Evolutionary conservation across 2,888 invertebrate genomes (phyloP).

Genomic region (Apodemia zela): DNA sequence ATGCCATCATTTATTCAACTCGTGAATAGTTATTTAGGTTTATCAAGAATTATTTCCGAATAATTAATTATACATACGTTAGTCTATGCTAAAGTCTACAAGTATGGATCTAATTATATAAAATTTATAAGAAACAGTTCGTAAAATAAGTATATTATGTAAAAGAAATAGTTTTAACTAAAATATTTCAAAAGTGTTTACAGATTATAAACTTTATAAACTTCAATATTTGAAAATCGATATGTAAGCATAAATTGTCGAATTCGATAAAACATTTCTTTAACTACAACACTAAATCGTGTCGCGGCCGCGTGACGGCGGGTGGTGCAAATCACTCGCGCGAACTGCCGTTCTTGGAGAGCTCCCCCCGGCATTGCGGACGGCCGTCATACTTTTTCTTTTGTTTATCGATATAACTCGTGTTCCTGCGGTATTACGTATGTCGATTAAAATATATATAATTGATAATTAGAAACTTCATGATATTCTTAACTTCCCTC

Average conservation of each 20-base stretch:
- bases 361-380: slow-evolving; percentile 51
- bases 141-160: no score
- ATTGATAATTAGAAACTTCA: not conserved
- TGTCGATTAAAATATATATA: slow-evolving; percentile 6
- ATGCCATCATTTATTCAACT: no score
- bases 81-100: no score
- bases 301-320: slow-evolving; percentile 69
- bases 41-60: no score
- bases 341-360: slow-evolving; percentile 75
- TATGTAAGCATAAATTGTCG: slow-evolving; percentile 34
- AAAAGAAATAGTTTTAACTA: no score
- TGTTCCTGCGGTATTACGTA: not conserved
- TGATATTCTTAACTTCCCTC: no score
- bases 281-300: slow-evolving; percentile 49
- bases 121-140: not conserved
- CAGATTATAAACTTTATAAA: not conserved
- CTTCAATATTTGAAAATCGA: slow-evolving; percentile 6
- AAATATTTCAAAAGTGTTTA: not conserved
- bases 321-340: slow-evolving; percentile 79
- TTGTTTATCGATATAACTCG: slow-evolving; percentile 53
- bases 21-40: no score
- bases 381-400: slow-evolving; percentile 45
- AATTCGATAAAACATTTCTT: slow-evolving; percentile 41
- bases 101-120: no score
- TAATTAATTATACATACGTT: no score